A percentile compares a stretch with the other conserved stretches of the same genome.
Conservation (phyloP, 1,140 invertebrate genomes). For the Chrysomallon squamiferum region DNA sequence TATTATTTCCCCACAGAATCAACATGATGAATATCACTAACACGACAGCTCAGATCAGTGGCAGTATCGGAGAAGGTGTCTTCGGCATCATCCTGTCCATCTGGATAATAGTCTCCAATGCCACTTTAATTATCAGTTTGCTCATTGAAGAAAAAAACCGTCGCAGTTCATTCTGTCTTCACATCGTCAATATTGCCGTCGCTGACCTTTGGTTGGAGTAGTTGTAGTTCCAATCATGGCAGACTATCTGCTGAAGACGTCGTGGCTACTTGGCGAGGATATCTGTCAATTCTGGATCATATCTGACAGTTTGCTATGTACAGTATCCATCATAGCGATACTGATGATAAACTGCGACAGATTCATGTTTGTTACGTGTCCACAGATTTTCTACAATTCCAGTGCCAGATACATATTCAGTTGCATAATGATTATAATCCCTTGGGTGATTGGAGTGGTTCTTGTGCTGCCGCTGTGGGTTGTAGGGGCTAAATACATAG, state of each 20-base stretch:
- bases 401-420: not conserved
- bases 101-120: slow-evolving; percentile 13
- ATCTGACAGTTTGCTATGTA: slow-evolving; percentile 13
- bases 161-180: slow-evolving; percentile 14
- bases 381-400: not conserved
- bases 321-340: slow-evolving; percentile 14
- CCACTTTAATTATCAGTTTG: slow-evolving; percentile 9
- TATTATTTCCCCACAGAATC: not conserved
- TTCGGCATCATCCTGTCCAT: slow-evolving; percentile 7
- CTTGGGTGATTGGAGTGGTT: not conserved
- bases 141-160: slow-evolving; percentile 5
- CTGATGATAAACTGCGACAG: slow-evolving; percentile 18
- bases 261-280: slow-evolving; percentile 18
- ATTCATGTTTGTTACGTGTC: slow-evolving; percentile 4
- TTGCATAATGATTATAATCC: not conserved
- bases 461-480: slow-evolving; percentile 4
- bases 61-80: not conserved
- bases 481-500: not conserved
- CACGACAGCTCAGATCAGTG: not conserved
- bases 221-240: slow-evolving; percentile 14
- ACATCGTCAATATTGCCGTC: slow-evolving; percentile 23
- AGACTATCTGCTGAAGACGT: slow-evolving; percentile 5
- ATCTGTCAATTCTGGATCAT: slow-evolving; percentile 21
- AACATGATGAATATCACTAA: not conserved
- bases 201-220: slow-evolving; percentile 13